phyloP scores from a whole-genome alignment of 2,113 vertebrate genomes.

The Manacus vitellinus region DNA sequence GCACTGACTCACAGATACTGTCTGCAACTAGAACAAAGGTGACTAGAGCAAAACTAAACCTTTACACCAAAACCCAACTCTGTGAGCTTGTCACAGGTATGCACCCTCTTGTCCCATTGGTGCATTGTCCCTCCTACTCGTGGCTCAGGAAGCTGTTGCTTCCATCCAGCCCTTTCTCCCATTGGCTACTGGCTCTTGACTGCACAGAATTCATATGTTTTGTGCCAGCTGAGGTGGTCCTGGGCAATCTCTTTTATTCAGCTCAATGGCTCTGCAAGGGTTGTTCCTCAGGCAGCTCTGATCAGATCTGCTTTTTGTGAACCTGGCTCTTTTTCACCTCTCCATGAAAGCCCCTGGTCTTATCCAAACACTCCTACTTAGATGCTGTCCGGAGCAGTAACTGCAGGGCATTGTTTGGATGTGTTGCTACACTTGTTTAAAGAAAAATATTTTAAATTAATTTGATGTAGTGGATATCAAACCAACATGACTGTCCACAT shows the following conservation, averaged over 20 bases:
- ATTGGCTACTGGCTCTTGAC: not conserved
- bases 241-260: not conserved
- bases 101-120: not conserved
- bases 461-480: not conserved
- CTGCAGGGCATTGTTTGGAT: not conserved
- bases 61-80: not conserved
- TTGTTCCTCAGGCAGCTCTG: not conserved
- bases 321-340: not conserved
- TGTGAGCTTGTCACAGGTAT: not conserved
- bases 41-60: not conserved
- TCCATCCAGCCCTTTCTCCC: not conserved
- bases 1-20: not conserved
- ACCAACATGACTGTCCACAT: not conserved
- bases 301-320: not conserved
- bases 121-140: not conserved
- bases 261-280: not conserved
- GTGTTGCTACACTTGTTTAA: not conserved
- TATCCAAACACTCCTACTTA: not conserved
- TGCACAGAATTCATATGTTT: not conserved
- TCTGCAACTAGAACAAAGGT: not conserved
- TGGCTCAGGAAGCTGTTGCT: not conserved
- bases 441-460: not conserved
- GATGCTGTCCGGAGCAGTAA: not conserved
- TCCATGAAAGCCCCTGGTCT: not conserved
- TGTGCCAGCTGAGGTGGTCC: not conserved